Base-by-base conservation (phyloP, 1,140 invertebrate genomes). In the Rhagoletis pomonella region DNA sequence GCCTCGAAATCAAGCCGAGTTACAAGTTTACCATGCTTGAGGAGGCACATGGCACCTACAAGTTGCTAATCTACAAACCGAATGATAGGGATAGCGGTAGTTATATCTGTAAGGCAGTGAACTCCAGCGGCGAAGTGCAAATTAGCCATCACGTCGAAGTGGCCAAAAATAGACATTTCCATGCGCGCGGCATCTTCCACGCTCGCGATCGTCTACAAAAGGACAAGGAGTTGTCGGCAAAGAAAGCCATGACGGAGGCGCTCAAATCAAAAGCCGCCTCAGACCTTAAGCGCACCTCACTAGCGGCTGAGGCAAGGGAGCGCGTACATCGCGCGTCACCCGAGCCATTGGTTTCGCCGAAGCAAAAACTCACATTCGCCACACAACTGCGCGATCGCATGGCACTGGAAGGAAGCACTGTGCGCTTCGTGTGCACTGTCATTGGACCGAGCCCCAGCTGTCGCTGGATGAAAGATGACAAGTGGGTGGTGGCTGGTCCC, bases 371-470 rank as follows among this genome's bases (percentile, higher is more conserved):
- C 1, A 88, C 90, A 19, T 98, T 98, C 91, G 97, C 96, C 59
- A 97, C 96, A n/a, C 95, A 95, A 89, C 91, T 99, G 77, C 96
- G 95, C 1, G 96, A 98, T 90, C 95, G 96, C 89, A 96, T 96
- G 60, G 96, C 96, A 1, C 95, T 96, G 0, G 95, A 96, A 90
- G 96, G 96, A 6, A 96, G 96, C n/a, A 94, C 95, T 59, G 95
- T 97, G 1, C 96, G 96, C 91, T 94, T 99, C 29, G 97, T 96
- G 4, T 98, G 97, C 90, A 96, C 96, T 65, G 95, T 99, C 0
- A 95, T 98, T 89, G 97, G 97, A 47, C 92, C 97, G 0, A 96
- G 97, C 88, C 96, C 97, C 2, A 95, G 94, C 64, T 94, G 98
- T 2, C 95, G 96, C 87, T 99, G 97, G 97, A 96, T 96, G 86